Percentiles rank a stretch among this genome's conserved stretches.
Conservation (phyloP, 1,140 invertebrate genomes). For the Drosophila funebris region DNA sequence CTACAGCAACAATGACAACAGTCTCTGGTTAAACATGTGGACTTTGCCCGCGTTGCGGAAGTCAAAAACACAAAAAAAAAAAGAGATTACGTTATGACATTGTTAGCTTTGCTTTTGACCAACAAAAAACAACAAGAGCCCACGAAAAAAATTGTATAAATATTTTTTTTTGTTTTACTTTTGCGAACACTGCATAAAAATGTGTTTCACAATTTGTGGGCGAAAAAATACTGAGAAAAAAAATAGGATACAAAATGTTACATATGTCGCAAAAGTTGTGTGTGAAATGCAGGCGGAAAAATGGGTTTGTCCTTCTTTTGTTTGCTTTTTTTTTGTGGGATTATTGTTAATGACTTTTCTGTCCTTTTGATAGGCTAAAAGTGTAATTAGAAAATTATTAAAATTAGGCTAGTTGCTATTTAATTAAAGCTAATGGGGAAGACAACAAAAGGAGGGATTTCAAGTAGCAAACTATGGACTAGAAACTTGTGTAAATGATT, state of each 20-base stretch:
- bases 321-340: background rate
- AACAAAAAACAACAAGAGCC: background rate
- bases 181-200: conserved; percentile 11
- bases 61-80: background rate
- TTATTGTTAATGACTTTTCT: conserved; percentile 17
- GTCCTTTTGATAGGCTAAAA: background rate
- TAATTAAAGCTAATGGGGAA: conserved; percentile 6
- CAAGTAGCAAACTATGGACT: background rate
- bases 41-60: conserved; percentile 21
- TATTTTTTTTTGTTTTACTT: background rate
- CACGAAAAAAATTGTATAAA: background rate
- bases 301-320: conserved; percentile 3
- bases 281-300: background rate
- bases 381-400: conserved; percentile 21
- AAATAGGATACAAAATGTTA: background rate
- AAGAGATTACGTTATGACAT: conserved; percentile 28
- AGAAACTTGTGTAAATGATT: too few species aligned
- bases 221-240: background rate
- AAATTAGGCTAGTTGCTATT: background rate
- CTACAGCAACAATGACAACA: conserved; percentile 3
- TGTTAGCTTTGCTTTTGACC: conserved; percentile 27
- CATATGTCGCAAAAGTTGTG: conserved; percentile 19
- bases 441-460: background rate
- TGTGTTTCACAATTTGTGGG: conserved; percentile 16
- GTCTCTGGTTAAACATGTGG: conserved; percentile 9